Percentiles rank a stretch among this genome's conserved stretches.
Conservation (phyloP, 2,113 vertebrate species). For the Budorcas taxicolor region DNA sequence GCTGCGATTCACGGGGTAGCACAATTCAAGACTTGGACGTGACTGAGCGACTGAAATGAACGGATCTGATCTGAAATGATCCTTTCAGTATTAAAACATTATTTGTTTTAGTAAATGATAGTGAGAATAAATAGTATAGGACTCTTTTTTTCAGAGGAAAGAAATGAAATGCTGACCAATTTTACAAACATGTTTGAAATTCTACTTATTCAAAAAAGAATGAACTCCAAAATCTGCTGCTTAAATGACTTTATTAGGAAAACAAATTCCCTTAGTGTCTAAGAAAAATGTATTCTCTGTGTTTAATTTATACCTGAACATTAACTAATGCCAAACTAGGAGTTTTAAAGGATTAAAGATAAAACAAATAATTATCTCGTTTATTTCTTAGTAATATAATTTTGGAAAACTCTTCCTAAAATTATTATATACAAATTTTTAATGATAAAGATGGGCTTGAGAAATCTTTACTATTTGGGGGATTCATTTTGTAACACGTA, state of each 20-base stretch:
- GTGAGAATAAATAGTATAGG: not conserved
- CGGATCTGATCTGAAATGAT: no score
- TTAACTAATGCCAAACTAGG: not conserved
- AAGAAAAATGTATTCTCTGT: not conserved
- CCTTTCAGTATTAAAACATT: not conserved
- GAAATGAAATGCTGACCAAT: not conserved
- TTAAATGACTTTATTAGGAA: not conserved
- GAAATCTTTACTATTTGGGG: not conserved
- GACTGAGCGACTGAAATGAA: no score
- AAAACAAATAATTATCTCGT: not conserved
- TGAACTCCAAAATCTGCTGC: not conserved
- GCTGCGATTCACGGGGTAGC: rapidly evolving
- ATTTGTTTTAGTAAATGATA: not conserved
- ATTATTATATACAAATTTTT: not conserved
- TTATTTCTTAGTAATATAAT: not conserved
- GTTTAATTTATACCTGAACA: not conserved
- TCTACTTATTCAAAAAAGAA: not conserved
- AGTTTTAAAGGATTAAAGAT: not conserved
- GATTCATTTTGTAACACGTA: not conserved
- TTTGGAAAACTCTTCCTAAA: slow-evolving; percentile 1
- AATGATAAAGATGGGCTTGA: not conserved
- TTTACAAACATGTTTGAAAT: slow-evolving; percentile 9
- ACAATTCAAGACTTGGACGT: no score
- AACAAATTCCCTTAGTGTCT: not conserved
- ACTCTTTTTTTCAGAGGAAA: not conserved